phyloP scores from a whole-genome alignment of 2,888 invertebrate species.

The Orchesellides sinensis region DNA sequence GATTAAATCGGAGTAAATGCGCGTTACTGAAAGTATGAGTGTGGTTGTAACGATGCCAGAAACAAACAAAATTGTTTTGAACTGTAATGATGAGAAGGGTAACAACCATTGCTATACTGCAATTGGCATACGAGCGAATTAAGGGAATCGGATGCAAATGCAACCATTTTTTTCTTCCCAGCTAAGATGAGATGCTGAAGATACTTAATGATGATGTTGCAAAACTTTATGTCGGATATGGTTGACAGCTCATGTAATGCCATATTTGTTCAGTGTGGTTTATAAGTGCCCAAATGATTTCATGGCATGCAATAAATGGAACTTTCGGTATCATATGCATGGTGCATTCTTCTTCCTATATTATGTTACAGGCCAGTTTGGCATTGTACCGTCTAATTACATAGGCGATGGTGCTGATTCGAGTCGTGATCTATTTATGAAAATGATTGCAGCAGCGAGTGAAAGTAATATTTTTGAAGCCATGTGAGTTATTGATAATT shows the following conservation, averaged over 20 bases:
- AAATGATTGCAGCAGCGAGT: too few species aligned
- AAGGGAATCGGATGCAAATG: background rate
- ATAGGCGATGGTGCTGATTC: too few species aligned
- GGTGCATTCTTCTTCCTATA: too few species aligned
- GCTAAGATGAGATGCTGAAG: background rate
- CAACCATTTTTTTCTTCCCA: background rate
- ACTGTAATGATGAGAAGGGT: background rate
- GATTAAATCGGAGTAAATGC: background rate
- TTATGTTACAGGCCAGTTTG: too few species aligned
- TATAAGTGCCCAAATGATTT: too few species aligned
- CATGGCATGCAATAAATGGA: too few species aligned
- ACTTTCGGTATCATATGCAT: too few species aligned
- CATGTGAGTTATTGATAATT: too few species aligned
- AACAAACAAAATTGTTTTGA: background rate
- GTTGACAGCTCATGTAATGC: background rate
- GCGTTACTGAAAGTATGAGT: background rate
- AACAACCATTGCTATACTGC: background rate
- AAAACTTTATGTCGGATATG: background rate
- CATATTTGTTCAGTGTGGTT: too few species aligned
- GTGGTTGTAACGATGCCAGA: background rate
- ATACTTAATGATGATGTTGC: conserved; percentile 11
- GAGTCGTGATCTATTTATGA: too few species aligned
- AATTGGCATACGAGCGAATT: background rate
- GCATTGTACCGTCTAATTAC: too few species aligned
- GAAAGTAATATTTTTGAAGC: too few species aligned